These are phyloP conservation scores for Ochlodes sylvanus DNA, from an alignment of 2,888 invertebrate genomes.

Conservation along the genomic window DNA sequence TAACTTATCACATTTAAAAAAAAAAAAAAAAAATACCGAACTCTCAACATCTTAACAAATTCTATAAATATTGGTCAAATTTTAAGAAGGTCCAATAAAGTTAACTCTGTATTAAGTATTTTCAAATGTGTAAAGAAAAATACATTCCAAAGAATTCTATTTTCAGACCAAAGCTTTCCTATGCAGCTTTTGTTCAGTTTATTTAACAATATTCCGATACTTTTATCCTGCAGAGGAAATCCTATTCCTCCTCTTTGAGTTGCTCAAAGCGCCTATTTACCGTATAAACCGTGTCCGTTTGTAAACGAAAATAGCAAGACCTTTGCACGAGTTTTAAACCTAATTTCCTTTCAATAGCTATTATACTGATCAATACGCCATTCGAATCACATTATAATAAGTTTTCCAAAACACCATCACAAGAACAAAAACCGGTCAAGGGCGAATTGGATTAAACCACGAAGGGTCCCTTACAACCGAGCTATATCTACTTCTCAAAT, in stretches of 20 bases:
- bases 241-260: conserved; percentile 31
- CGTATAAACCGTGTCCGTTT: conserved; percentile 18
- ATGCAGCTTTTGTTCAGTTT: conserved; percentile 18
- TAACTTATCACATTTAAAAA: too few relatives aligned
- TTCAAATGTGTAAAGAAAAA: conserved; percentile 3
- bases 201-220: conserved; percentile 33
- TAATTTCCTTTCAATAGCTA: background rate
- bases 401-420: background rate
- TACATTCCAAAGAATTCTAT: conserved; percentile 14
- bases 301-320: conserved; percentile 18
- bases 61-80: background rate
- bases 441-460: too few relatives aligned
- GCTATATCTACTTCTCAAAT: too few relatives aligned
- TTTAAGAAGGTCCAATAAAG: background rate
- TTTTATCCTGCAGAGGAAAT: conserved; percentile 28
- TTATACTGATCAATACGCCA: background rate
- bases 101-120: background rate
- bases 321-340: conserved; percentile 4
- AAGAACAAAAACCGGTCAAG: too few relatives aligned
- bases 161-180: conserved; percentile 16
- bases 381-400: too few relatives aligned
- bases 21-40: too few relatives aligned
- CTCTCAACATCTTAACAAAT: too few relatives aligned
- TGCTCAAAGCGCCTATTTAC: conserved; percentile 30
- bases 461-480: too few relatives aligned